Percentiles rank a stretch among this genome's conserved stretches.
Conservation (phyloP, 2,888 invertebrate genomes). For the Netelia fuscicornis region DNA sequence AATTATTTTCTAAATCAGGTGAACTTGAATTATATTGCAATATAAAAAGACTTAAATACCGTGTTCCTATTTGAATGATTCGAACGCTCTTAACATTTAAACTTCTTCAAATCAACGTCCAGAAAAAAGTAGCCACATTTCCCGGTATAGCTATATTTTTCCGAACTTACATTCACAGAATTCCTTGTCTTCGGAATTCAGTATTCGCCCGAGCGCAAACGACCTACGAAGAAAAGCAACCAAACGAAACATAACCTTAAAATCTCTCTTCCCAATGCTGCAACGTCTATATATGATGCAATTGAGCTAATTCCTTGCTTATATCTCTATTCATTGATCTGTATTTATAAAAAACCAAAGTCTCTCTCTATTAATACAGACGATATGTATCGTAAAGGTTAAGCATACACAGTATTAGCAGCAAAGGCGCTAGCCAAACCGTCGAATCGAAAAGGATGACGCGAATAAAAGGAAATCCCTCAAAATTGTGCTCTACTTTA, state of each 20-base stretch:
- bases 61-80: too few species aligned
- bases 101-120: too few species aligned
- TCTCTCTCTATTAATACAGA: not conserved
- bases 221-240: conserved; percentile 51
- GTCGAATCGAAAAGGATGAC: not conserved
- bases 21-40: too few species aligned
- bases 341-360: conserved; percentile 4
- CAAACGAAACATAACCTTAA: conserved; percentile 43
- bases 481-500: not conserved
- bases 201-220: conserved; percentile 37
- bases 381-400: conserved; percentile 33
- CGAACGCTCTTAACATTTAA: too few species aligned
- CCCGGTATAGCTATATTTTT: not conserved
- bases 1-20: too few species aligned
- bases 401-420: not conserved
- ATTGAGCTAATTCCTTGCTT: not conserved
- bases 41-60: too few species aligned
- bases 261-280: conserved; percentile 3
- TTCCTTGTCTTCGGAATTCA: conserved; percentile 12
- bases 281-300: conserved; percentile 35
- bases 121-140: conserved; percentile 7
- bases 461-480: not conserved
- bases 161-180: conserved; percentile 36
- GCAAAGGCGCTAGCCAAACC: not conserved
- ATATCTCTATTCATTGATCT: conserved; percentile 4